Evolutionary conservation across 2,888 invertebrate species (phyloP), one percentile per base, ranked within the genome.

Genomic region (Villa cingulata): DNA sequence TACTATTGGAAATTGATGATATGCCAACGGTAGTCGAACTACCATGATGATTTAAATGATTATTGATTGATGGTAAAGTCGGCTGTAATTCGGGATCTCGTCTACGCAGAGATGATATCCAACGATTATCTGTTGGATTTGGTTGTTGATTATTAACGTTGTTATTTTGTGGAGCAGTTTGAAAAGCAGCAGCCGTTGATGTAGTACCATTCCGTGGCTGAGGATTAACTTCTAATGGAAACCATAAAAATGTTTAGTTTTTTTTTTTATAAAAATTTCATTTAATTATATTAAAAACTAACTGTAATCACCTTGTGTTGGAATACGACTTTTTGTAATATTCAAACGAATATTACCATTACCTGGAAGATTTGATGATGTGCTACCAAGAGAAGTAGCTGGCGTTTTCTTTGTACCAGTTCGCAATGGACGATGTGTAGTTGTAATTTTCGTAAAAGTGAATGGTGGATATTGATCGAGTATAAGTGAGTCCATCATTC

Each of bases 401-500:
- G 58, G 57, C 41, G 60, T 58, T 51, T 60, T 61, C 37, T 59
- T 60, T 1, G 63, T 62, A 36, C 41, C 44, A 4, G 59, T 51
- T 27, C 62, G 58, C 23, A 60, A 56, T 19, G 61, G 70, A 19
- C 74, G 70, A 46, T 75, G 73, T 10, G 77, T 70, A 48, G 72
- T 69, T 34, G 77, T 74, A 64, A 80, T 75, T 60, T 77, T 74
- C 29, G 80, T 79, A 61, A 76, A 80, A 37, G 77, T 74, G 58
- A 78, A 80, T 23, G 81, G 80, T 53, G 80, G 76, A 55, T 80
- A 71, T 48, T 78, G 77, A 57, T 82, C 80, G 48, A 76, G 66
- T 64, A 81, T 78, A 62, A 83, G 72, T 2, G 81, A 77, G 60
- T 83, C 82, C 82, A 82, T 82, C 80, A 83, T 80, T 44, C 80